Evolutionary conservation across 2,888 invertebrate genomes (phyloP), one percentile per base, ranked within the genome.

Genomic region (Hoplodrina ambigua): DNA sequence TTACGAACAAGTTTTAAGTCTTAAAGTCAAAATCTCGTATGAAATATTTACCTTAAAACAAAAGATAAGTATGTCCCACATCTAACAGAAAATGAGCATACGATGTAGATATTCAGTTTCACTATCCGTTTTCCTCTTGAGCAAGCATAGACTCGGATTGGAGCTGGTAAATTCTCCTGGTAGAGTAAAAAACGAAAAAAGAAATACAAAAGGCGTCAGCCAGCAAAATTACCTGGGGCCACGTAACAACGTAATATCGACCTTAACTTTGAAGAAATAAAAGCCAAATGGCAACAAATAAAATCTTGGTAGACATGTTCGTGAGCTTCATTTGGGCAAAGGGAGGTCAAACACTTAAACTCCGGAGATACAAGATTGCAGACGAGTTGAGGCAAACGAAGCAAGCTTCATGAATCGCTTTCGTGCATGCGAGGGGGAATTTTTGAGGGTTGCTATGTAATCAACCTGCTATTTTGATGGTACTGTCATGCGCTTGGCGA

Each of bases 271-370:
- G 66, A 75, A 69, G 82, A 59, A 82, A 86, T 90, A 92, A 88
- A 86, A 85, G 78, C 82, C 84, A 87, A 81, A 81, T 78, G 82
- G 80, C 82, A 78, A 81, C 81, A 73, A 86, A 85, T 84, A 82
- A 82, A 87, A 88, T 84, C 81, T 86, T 90, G 87, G 92, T 86
- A 89, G 88, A 87, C 87, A 87, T 88, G 89, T 92, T 91, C 90
- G 91, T 90, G 90, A 91, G 93, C 91, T 93, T 93, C 93, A 93
- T 94, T 94, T 93, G 92, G 93, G 92, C 92, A 91, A 92, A 93
- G 93, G 91, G 91, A 93, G 93, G 93, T 92, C 93, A 94, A 93
- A 94, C 94, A 94, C 93, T 94, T 94, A 93, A 93, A 93, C 90
- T 91, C 90, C 89, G 92, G 92, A 93, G 93, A 93, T 94, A 94